Conservation (phyloP, 2,888 invertebrate species). For the Pollenia amentaria region DNA sequence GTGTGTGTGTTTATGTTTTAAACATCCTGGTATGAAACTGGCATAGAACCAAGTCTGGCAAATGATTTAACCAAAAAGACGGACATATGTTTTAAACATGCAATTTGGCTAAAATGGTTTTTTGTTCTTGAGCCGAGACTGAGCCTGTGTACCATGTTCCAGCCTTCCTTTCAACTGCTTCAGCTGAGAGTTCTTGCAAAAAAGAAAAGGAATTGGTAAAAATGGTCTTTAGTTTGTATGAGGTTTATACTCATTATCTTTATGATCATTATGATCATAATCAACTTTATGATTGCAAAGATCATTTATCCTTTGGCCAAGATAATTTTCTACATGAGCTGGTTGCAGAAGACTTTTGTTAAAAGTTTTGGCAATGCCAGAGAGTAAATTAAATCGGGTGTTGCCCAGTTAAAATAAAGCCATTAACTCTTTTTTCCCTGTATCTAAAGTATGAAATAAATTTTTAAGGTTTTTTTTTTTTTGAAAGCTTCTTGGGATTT, state of each 20-base stretch:
- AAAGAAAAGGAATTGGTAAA: not conserved
- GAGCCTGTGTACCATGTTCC: constrained; percentile 11
- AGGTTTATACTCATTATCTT: constrained; percentile 46
- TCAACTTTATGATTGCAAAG: constrained; percentile 46
- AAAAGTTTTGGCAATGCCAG: not conserved
- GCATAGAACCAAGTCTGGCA: constrained; percentile 10
- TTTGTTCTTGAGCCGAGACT: constrained; percentile 57
- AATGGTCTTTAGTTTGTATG: constrained; percentile 10
- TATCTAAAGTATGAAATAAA: constrained; percentile 14
- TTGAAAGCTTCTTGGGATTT: not conserved
- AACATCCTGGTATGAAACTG: constrained; percentile 31
- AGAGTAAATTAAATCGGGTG: constrained; percentile 60
- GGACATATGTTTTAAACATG: constrained; percentile 76
- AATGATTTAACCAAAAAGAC: constrained; percentile 42
- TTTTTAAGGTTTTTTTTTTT: not conserved
- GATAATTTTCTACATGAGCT: constrained; percentile 32
- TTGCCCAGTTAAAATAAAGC: constrained; percentile 79
- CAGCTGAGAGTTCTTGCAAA: constrained; percentile 33
- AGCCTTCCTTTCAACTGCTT: constrained; percentile 50
- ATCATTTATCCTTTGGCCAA: constrained; percentile 60
- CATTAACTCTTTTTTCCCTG: constrained; percentile 77
- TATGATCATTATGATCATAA: constrained; percentile 45
- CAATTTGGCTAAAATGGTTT: constrained; percentile 82
- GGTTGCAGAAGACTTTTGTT: not conserved
- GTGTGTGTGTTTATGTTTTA: constrained; percentile 3